Conservation (phyloP, 2,113 vertebrate species). For the Prolemur simus region DNA sequence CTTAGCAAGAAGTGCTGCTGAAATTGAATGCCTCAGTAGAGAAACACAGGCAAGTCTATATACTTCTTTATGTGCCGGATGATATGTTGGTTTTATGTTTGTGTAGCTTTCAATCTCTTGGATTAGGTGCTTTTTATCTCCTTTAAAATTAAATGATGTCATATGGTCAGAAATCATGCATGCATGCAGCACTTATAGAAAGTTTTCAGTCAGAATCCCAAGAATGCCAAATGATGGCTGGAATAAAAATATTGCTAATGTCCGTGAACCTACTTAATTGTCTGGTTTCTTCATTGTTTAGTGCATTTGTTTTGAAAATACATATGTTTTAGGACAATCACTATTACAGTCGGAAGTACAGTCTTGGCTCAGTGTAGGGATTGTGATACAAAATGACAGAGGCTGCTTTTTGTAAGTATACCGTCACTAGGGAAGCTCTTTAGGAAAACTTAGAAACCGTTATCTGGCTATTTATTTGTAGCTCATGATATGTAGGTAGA, state of each 20-base stretch:
- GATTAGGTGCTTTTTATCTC: constrained; percentile 66
- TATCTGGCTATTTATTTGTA: constrained; percentile 46
- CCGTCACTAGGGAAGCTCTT: constrained; percentile 68
- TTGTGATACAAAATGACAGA: constrained; percentile 14
- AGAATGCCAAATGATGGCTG: constrained; percentile 46
- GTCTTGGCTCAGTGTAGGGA: constrained; percentile 73
- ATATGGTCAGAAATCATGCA: constrained; percentile 70
- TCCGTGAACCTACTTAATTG: not conserved
- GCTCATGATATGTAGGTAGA: constrained; percentile 54
- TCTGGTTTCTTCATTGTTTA: not conserved
- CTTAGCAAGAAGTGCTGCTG: constrained; percentile 33
- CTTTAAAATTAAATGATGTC: constrained; percentile 71
- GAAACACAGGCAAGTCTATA: constrained; percentile 70
- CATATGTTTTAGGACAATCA: constrained; percentile 39
- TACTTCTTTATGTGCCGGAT: constrained; percentile 72
- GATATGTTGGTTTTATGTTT: constrained; percentile 45
- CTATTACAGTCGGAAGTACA: constrained; percentile 86
- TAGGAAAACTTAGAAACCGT: constrained; percentile 51
- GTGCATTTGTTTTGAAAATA: not conserved
- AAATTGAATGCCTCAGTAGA: constrained; percentile 69
- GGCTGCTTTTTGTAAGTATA: constrained; percentile 17
- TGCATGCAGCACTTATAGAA: constrained; percentile 66
- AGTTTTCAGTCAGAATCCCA: constrained; percentile 72
- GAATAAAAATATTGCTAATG: constrained; percentile 52
- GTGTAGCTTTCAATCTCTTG: constrained; percentile 66